These are phyloP conservation scores for Artibeus jamaicensis DNA, from an alignment of 2,797 vertebrate genomes.

Conservation along the genomic window DNA sequence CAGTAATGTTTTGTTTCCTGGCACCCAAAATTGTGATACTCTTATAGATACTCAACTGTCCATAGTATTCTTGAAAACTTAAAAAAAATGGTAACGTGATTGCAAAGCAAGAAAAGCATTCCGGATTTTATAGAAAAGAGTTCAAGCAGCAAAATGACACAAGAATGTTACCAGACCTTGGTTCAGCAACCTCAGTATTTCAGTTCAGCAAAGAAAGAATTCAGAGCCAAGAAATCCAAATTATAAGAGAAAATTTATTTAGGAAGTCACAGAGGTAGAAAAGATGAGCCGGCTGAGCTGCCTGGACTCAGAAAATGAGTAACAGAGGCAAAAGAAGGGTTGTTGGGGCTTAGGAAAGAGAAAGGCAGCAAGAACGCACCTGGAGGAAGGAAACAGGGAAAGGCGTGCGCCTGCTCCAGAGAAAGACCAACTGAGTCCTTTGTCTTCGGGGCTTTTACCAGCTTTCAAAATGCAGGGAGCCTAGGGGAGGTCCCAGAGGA, in stretches of 20 bases:
- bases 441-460: neutral
- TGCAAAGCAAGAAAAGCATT: neutral
- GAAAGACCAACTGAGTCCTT: neutral
- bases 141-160: neutral
- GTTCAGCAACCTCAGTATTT: neutral
- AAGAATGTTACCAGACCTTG: neutral
- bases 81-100: neutral
- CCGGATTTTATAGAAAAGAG: neutral
- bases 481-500: neutral
- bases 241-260: neutral
- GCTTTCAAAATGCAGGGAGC: neutral
- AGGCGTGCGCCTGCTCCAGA: neutral
- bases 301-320: neutral
- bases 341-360: neutral
- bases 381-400: neutral
- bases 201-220: neutral
- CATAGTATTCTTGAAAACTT: conserved; percentile 13
- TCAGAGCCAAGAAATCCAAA: neutral
- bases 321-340: neutral
- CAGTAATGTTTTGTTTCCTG: conserved; percentile 1
- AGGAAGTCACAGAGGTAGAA: neutral
- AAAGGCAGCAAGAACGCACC: neutral
- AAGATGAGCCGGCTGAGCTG: neutral
- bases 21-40: neutral
- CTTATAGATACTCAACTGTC: conserved; percentile 1